A percentile compares a stretch with the other conserved stretches of the same genome.
Evolutionary conservation across 2,888 invertebrate genomes (phyloP).

Genomic region (Eupithecia subumbrata): DNA sequence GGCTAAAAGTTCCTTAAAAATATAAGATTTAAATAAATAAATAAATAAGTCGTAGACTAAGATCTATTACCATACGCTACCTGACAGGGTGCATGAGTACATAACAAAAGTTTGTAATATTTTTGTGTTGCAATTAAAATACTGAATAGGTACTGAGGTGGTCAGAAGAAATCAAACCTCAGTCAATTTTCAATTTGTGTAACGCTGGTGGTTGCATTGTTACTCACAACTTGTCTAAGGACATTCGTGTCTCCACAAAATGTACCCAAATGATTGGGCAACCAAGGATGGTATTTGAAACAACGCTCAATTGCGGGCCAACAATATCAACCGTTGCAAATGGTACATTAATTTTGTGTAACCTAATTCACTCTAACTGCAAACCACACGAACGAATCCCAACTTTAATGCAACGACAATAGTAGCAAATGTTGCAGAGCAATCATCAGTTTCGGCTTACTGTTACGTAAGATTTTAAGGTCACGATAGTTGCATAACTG

Average conservation of each 20-base stretch:
- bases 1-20: too few species aligned
- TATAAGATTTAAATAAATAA: too few species aligned
- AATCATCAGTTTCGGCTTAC: constrained; percentile 58
- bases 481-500: constrained; percentile 73
- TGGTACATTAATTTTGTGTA: constrained; percentile 59
- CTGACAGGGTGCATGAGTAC: too few species aligned
- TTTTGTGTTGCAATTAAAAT: too few species aligned
- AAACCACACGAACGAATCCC: constrained; percentile 37
- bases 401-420: constrained; percentile 4
- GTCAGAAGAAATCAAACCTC: background rate
- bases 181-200: background rate
- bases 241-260: background rate
- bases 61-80: too few species aligned
- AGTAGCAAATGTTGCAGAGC: constrained; percentile 46
- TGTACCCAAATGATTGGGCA: constrained; percentile 18
- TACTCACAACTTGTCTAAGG: background rate
- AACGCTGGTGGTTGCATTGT: too few species aligned
- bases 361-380: constrained; percentile 63
- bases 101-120: too few species aligned
- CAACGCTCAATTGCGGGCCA: constrained; percentile 28
- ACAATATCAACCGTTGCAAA: constrained; percentile 50
- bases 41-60: too few species aligned
- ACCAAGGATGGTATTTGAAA: constrained; percentile 33
- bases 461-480: constrained; percentile 80
- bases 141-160: background rate